These are phyloP conservation scores for Sturnus vulgaris DNA, from an alignment of 2,113 vertebrate species.

Conservation along the genomic window DNA sequence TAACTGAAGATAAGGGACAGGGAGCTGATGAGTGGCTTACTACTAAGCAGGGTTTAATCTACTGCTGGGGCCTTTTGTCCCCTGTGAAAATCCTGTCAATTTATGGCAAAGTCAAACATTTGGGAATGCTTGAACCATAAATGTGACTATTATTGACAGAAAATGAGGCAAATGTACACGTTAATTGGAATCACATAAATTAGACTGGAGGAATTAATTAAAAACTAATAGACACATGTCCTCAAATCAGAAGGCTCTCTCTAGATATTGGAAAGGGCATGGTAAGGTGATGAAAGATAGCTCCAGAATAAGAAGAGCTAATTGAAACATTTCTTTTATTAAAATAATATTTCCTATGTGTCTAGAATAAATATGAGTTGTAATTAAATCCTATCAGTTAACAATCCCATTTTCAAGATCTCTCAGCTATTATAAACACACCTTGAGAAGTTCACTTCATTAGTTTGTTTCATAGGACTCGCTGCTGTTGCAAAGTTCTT, in stretches of 20 bases:
- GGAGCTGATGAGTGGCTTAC: background rate
- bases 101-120: constrained; percentile 8
- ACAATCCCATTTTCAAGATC: background rate
- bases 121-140: constrained; percentile 36
- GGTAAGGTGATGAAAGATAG: background rate
- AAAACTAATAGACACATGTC: constrained; percentile 2
- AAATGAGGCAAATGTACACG: constrained; percentile 25
- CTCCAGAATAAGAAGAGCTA: background rate
- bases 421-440: background rate
- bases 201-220: constrained; percentile 43
- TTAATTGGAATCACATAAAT: constrained; percentile 44
- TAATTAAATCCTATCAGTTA: constrained; percentile 36
- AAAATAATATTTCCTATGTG: constrained; percentile 9
- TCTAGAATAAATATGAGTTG: constrained; percentile 13
- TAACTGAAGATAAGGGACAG: background rate
- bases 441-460: background rate
- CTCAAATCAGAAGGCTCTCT: constrained; percentile 33
- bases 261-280: background rate
- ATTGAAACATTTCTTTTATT: constrained; percentile 48
- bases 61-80: background rate
- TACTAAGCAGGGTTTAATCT: background rate
- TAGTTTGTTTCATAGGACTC: background rate
- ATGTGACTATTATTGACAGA: constrained; percentile 35
- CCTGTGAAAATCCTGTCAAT: background rate
- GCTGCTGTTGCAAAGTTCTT: background rate